Base-by-base conservation (phyloP, 1,140 invertebrate species). In the Saccostrea glomerata region DNA sequence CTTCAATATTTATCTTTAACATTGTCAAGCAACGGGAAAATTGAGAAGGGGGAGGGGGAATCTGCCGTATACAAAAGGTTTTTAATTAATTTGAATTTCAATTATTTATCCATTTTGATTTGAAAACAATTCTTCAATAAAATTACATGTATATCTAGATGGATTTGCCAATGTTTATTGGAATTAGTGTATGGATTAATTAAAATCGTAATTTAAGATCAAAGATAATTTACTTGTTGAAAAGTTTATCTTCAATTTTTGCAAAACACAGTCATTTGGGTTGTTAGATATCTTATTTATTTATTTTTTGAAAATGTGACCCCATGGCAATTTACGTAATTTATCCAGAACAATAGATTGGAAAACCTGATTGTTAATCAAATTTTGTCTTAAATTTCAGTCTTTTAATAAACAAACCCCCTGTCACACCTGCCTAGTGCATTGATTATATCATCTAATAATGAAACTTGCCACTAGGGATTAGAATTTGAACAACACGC, bases 331-430 rank as follows among this genome's bases (percentile, higher is more conserved):
- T 77, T 77, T 77, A 36, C 70, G 70, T 77, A 77, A 77, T 77
- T 77, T 77, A 25, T 73, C 66, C 23, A 36, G 13, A n/a, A 20
- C 70, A 30, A 63, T 20, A 63, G 58, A 63, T 63, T 63, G n/a
- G 25, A 77, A 47, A 30, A 11, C 58, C 70, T 36, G 30, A 77
- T 30, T 30, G 23, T 77, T 77, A 77, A 77, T 77, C 70, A 77
- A 77, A 77, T 77, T 77, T 77, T 77, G 70, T 77, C 70, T 77
- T 77, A 36, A 77, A 77, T 77, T 77, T 77, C 70, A 77, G 70
- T 77, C 70, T 77, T 63, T 63, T 77, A 77, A 77, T 77, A 77
- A 77, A 77, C 70, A 30, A 36, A 25, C 13, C 30, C 70, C 30
- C 25, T 9, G 70, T 77, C 25, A 77, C 70, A 77, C 70, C 70